These are phyloP conservation scores for Nematopogon swammerdamellus DNA, from an alignment of 2,888 invertebrate species.

Conservation along the genomic window DNA sequence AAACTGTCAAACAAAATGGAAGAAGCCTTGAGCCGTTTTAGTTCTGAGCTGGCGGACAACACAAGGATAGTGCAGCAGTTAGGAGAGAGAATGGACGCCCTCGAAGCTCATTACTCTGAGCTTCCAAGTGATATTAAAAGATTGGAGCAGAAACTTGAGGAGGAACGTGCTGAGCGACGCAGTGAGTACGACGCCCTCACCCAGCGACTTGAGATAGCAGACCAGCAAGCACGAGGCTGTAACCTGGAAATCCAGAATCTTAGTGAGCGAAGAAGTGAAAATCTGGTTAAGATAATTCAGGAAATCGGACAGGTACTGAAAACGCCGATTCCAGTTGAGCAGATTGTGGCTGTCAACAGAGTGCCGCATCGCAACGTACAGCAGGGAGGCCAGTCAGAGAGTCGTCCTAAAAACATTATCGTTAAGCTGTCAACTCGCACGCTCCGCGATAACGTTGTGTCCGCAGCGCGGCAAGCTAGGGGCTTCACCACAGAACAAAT, in stretches of 20 bases:
- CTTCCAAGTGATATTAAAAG: background rate
- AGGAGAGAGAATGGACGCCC: background rate
- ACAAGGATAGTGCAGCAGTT: background rate
- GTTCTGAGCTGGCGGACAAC: background rate
- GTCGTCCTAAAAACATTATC: background rate
- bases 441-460: background rate
- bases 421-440: background rate
- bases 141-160: background rate
- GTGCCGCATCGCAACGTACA: background rate
- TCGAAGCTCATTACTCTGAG: background rate
- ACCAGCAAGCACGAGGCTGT: background rate
- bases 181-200: background rate
- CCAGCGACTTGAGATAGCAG: background rate
- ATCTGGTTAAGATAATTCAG: background rate
- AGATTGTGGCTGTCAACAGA: background rate
- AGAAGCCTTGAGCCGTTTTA: background rate
- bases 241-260: background rate
- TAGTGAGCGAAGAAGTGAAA: background rate
- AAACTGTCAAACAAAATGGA: background rate
- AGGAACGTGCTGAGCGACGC: background rate
- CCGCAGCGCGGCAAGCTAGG: background rate
- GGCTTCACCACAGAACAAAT: background rate
- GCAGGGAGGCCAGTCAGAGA: background rate
- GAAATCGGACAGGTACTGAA: background rate
- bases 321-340: background rate